Evolutionary conservation across 2,888 invertebrate species (phyloP).

Genomic region (Ecdyonurus torrentis): DNA sequence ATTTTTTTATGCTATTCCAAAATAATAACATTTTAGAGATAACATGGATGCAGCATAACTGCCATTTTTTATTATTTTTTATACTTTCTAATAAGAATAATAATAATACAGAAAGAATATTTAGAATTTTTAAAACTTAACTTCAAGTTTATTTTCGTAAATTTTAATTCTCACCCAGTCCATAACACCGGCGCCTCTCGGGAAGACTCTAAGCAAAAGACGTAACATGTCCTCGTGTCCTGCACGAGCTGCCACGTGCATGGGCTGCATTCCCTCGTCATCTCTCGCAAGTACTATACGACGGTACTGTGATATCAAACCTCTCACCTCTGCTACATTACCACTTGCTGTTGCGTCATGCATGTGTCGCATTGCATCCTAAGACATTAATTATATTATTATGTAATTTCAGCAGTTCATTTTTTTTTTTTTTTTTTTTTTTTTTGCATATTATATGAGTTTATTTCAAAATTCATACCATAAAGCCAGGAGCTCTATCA

Average conservation of each 20-base stretch:
- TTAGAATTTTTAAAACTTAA: neutral
- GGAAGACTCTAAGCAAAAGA: slow-evolving; percentile 25
- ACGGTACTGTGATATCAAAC: slow-evolving; percentile 21
- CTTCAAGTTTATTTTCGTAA: neutral
- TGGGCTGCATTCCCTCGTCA: slow-evolving; percentile 22
- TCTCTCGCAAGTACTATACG: slow-evolving; percentile 27
- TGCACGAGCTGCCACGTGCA: slow-evolving; percentile 23
- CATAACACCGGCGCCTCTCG: slow-evolving; percentile 23
- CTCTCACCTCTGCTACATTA: slow-evolving; percentile 22
- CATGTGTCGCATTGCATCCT: slow-evolving; percentile 25
- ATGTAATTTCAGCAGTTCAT: too few relatives aligned
- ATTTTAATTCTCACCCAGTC: slow-evolving; percentile 21
- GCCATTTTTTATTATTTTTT: too few relatives aligned
- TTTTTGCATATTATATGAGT: neutral
- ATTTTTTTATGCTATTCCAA: too few relatives aligned
- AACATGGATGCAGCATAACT: too few relatives aligned
- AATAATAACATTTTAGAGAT: too few relatives aligned
- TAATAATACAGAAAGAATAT: too few relatives aligned
- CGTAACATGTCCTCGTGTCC: slow-evolving; percentile 25
- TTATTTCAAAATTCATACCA: slow-evolving; percentile 13
- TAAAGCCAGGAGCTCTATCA: slow-evolving; percentile 16
- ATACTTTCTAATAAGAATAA: too few relatives aligned
- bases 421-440: neutral
- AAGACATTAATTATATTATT: too few relatives aligned
- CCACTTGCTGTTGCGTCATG: slow-evolving; percentile 25